These are phyloP conservation scores for Mus spicilegus DNA, from an alignment of 2,113 vertebrate species.

Conservation along the genomic window DNA sequence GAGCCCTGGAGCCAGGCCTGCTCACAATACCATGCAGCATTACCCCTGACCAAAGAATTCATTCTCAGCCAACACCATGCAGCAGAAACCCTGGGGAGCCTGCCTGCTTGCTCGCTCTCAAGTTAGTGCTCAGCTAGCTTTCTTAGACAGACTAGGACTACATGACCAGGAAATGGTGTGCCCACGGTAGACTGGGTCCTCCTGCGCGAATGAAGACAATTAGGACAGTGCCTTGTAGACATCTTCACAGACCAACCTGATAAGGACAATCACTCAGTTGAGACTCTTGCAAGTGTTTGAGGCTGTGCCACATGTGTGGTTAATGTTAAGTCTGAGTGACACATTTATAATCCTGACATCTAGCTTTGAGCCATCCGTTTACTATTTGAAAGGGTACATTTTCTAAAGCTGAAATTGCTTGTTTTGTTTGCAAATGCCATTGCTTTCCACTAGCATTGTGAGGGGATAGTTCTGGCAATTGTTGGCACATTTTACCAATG, in stretches of 20 bases:
- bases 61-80: no score
- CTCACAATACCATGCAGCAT: not conserved
- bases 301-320: no score
- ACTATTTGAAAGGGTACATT: constrained; percentile 44
- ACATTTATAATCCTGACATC: constrained; percentile 31
- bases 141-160: not conserved
- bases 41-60: no score
- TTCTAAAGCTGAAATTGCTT: constrained; percentile 50
- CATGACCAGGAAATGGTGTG: not conserved
- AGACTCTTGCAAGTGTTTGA: not conserved
- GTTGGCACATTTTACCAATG: constrained; percentile 38
- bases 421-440: constrained; percentile 54
- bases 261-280: not conserved
- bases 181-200: not conserved
- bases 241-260: not conserved
- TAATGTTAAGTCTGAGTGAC: not conserved
- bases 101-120: not conserved
- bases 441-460: constrained; percentile 68
- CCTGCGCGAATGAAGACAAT: not conserved
- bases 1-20: not conserved
- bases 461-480: constrained; percentile 50
- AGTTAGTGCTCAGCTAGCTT: no score
- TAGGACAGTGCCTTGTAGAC: not conserved
- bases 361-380: not conserved
- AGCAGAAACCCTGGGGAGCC: not conserved